Conservation (phyloP, 2,113 vertebrate species). For the Oostethus manadensis region DNA sequence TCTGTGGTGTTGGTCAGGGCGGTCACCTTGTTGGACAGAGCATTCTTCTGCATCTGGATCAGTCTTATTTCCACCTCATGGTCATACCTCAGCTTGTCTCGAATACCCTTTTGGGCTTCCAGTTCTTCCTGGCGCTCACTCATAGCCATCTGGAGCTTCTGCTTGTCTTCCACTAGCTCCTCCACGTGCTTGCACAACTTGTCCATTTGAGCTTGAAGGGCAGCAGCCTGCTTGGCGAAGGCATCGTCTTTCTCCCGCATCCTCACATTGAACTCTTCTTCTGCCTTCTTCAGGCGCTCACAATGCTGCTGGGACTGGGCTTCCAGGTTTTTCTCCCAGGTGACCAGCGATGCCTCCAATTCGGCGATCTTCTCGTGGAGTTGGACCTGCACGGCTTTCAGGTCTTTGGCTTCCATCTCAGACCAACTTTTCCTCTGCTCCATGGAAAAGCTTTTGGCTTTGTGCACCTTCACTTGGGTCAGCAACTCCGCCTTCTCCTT, state of each 20-base stretch:
- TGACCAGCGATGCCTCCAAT: background rate
- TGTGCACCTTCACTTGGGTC: conserved; percentile 7
- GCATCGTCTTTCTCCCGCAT: background rate
- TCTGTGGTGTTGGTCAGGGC: conserved; percentile 7
- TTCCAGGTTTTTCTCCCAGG: background rate
- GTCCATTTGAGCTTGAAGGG: background rate
- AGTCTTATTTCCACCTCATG: conserved; percentile 5
- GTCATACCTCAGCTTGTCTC: conserved; percentile 5
- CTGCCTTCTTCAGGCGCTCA: background rate
- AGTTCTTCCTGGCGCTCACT: conserved; percentile 1
- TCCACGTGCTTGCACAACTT: background rate
- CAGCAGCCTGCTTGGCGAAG: conserved; percentile 4
- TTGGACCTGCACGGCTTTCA: background rate
- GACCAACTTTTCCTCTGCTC: conserved; percentile 1
- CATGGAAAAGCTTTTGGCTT: conserved; percentile 4
- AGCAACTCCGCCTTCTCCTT: background rate
- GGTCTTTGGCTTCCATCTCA: background rate
- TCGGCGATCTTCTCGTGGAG: background rate
- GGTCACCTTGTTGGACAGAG: conserved; percentile 6
- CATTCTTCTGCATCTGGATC: conserved; percentile 11
- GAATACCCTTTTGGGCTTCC: conserved; percentile 3
- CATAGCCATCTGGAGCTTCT: background rate
- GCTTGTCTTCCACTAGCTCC: background rate
- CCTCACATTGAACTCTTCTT: background rate
- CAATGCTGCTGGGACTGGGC: background rate